Conservation (phyloP, 2,797 vertebrate genomes). For the Antennarius maculatus region DNA sequence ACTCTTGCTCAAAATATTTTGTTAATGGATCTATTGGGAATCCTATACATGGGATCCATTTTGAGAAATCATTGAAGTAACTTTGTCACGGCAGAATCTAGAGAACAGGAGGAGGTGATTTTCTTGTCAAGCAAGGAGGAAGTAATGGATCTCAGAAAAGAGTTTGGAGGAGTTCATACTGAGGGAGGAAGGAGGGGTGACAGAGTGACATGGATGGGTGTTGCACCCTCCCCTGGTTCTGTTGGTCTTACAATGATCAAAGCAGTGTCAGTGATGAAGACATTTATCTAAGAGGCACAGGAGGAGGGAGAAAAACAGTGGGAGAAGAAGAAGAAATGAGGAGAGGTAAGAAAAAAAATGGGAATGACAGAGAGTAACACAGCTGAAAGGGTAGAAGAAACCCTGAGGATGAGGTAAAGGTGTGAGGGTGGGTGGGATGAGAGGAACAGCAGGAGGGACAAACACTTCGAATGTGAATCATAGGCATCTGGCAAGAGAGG, state of each 20-base stretch:
- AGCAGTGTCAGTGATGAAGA: constrained; percentile 43
- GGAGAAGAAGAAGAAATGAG: constrained; percentile 23
- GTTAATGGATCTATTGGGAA: neutral
- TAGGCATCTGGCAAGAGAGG: constrained; percentile 59
- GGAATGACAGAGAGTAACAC: constrained; percentile 18
- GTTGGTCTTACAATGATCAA: constrained; percentile 57
- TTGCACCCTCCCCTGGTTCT: constrained; percentile 39
- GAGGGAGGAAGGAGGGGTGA: constrained; percentile 42
- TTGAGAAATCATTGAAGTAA: constrained; percentile 1
- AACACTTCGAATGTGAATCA: constrained; percentile 64
- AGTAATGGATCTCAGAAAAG: constrained; percentile 51
- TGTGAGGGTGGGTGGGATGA: constrained; percentile 63
- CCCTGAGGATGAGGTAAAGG: constrained; percentile 50
- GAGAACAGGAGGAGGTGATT: constrained; percentile 26
- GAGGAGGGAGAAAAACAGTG: constrained; percentile 50
- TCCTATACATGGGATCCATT: neutral
- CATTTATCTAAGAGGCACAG: constrained; percentile 56
- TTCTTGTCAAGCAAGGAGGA: constrained; percentile 42
- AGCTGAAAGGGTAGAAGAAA: constrained; percentile 30
- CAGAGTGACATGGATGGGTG: constrained; percentile 53
- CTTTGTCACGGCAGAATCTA: constrained; percentile 25
- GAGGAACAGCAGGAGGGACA: constrained; percentile 65
- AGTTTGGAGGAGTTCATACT: constrained; percentile 34
- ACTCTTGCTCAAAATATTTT: too few relatives aligned
- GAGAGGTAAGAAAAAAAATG: constrained; percentile 1